Conservation (phyloP, 2,888 invertebrate genomes). For the Thera obeliscata region DNA sequence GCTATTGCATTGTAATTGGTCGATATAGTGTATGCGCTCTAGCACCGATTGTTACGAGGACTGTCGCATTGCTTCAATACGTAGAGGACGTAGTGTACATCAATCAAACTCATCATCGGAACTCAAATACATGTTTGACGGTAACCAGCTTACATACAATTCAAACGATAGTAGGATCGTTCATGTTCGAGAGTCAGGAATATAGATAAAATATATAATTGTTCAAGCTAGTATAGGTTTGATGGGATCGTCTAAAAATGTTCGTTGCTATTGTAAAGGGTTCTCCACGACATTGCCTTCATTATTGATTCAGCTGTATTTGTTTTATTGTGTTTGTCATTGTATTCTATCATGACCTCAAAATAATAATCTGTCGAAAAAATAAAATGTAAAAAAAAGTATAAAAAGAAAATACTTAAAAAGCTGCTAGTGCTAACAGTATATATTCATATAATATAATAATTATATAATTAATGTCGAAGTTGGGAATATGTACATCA, state of each 20-base stretch:
- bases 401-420: conserved; percentile 1
- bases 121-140: no score
- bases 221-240: neutral
- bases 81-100: no score
- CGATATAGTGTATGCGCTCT: no score
- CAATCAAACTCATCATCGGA: no score
- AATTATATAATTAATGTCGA: no score
- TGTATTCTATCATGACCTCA: neutral
- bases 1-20: no score
- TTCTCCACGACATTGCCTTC: neutral
- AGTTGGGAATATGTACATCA: no score
- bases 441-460: no score
- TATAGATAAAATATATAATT: neutral
- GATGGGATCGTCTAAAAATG: neutral
- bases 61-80: no score
- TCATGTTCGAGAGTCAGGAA: neutral
- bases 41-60: no score
- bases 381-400: neutral
- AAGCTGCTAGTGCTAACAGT: neutral
- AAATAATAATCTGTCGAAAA: neutral
- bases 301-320: neutral
- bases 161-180: no score
- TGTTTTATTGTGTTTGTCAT: neutral
- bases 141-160: no score
- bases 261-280: neutral